Evolutionary conservation across 2,888 invertebrate species (phyloP).

Genomic region (Nowickia ferox): DNA sequence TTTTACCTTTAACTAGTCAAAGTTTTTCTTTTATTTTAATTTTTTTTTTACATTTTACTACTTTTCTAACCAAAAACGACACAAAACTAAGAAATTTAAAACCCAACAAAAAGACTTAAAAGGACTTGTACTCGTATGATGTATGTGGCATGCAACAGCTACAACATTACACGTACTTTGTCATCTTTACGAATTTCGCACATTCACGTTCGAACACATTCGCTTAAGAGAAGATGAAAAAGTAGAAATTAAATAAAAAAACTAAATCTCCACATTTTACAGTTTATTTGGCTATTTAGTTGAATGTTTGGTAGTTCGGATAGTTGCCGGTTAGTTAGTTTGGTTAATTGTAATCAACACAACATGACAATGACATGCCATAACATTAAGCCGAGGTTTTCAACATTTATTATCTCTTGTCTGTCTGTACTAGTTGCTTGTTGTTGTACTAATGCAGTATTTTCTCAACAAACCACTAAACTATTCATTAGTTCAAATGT

Average conservation of each 20-base stretch:
- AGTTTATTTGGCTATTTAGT: constrained; percentile 48
- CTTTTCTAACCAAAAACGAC: constrained; percentile 43
- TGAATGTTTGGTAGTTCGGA: constrained; percentile 20
- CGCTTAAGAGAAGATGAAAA: constrained; percentile 1
- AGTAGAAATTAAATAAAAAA: constrained; percentile 38
- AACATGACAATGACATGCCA: constrained; percentile 71
- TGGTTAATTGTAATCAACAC: constrained; percentile 70
- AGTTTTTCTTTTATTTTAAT: not conserved
- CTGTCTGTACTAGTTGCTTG: constrained; percentile 39
- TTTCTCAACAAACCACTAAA: constrained; percentile 27
- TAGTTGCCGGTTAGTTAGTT: constrained; percentile 49
- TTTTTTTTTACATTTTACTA: not conserved
- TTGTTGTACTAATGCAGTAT: constrained; percentile 25
- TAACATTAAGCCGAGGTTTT: constrained; percentile 63
- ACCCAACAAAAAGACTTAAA: constrained; percentile 62
- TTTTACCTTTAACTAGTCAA: constrained; percentile 63
- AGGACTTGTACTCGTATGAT: constrained; percentile 59
- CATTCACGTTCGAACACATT: constrained; percentile 47
- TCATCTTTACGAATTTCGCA: constrained; percentile 54
- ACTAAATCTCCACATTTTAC: constrained; percentile 53
- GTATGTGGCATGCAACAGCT: constrained; percentile 47
- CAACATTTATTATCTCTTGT: constrained; percentile 67
- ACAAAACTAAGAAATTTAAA: constrained; percentile 57
- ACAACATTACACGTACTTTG: constrained; percentile 50
- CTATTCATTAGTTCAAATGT: constrained; percentile 63